Base-by-base conservation (phyloP, 92 coral and sea anemone genomes). In the Hydrozoanthus gracilis region DNA sequence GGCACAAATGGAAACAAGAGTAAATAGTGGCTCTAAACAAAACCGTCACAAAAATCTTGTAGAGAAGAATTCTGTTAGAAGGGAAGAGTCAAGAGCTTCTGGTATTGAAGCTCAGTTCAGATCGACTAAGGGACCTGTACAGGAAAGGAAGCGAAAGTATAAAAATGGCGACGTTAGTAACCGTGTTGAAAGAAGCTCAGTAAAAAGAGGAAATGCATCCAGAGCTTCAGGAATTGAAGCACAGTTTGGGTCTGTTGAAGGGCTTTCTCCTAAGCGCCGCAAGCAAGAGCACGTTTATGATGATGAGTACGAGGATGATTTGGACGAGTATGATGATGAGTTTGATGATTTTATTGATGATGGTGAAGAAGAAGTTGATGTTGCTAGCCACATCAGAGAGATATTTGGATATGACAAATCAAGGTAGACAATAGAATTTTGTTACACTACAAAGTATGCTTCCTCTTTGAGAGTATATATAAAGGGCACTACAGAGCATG, bases 331-430 rank as follows among this genome's bases (percentile, higher is more conserved):
- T 14, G 94, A 89, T 12, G 95, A 91, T 58, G 98, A 88, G 18
- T 86, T 88, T 56, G 95, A 91, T 85, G 94, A 91, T 45, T 92
- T 94, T 78, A 93, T 93, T 84, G 98, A 94, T 68, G 98, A 94
- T 58, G 90, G 90, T 45, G 95, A 84, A 4, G 95, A 69, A 1
- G 93, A 90, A 1, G 89, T 91, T 0, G 93, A 96, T 88, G 92
- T 95, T 20, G 95, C 99, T 11, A 84, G 82, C 51, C 92, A 95
- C 71, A 96, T 96, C 44, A 92, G 91, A 83, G 95, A 96, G 75
- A 96, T 96, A 16, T 96, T 96, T 93, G 99, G 99, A 45, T 96
- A 96, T 89, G 99, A 96, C 87, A 90, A 86, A 73, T 71, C 93
- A 71, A 93, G 91, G 99, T 96, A 83, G 39, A 27, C 1, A 27